Percentiles rank a stretch among this genome's conserved stretches.
phyloP scores from a whole-genome alignment of 2,113 vertebrate genomes.

The Dicentrarchus labrax region DNA sequence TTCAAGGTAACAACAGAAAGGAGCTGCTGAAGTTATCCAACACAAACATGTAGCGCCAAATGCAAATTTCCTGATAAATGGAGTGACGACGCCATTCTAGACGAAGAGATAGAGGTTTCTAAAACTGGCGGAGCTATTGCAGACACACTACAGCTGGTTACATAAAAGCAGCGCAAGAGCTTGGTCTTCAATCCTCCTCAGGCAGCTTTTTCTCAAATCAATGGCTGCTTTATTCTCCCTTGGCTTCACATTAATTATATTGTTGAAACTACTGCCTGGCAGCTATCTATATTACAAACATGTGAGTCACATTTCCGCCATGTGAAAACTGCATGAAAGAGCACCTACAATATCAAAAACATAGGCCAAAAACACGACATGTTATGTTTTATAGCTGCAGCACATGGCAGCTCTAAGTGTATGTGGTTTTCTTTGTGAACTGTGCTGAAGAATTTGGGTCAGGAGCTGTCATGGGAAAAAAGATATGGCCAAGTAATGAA shows the following conservation, averaged over 20 bases:
- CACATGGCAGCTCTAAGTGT: background rate
- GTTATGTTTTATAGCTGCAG: background rate
- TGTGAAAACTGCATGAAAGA: background rate
- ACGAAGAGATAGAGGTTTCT: background rate
- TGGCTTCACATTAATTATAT: background rate
- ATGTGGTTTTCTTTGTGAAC: background rate
- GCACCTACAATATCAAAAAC: background rate
- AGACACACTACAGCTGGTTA: conserved; percentile 12
- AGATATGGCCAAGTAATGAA: conserved; percentile 53
- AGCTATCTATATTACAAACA: conserved; percentile 31
- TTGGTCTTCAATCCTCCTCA: conserved; percentile 30
- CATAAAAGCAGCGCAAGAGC: conserved; percentile 27
- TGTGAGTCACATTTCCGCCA: conserved; percentile 25
- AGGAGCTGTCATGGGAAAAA: conserved; percentile 10
- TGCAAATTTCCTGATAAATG: background rate
- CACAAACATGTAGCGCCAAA: background rate
- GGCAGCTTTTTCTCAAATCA: conserved; percentile 45
- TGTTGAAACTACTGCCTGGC: background rate
- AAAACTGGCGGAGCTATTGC: background rate
- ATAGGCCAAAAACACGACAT: background rate
- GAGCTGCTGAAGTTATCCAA: background rate
- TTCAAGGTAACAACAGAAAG: background rate
- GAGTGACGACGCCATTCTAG: background rate
- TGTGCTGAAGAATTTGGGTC: background rate
- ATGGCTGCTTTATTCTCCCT: conserved; percentile 60